Percentiles rank a stretch among this genome's conserved stretches.
Evolutionary conservation across 2,113 vertebrate species (phyloP).

Genomic region (Phaethornis superciliosus): DNA sequence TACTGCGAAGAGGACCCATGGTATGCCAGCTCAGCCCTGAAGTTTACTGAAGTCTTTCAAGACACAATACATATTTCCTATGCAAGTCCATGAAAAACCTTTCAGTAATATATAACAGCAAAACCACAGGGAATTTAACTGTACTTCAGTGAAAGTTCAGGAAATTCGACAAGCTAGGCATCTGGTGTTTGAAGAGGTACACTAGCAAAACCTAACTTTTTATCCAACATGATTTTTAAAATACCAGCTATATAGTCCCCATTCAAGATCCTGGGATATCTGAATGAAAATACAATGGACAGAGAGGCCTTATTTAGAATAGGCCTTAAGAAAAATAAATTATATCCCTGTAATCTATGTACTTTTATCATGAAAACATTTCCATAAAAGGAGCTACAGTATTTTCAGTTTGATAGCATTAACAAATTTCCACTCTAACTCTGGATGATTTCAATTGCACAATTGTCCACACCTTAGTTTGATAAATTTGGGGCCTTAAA

Average conservation of each 20-base stretch:
- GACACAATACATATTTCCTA: neutral
- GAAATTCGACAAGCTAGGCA: neutral
- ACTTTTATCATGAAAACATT: neutral
- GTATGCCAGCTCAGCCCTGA: neutral
- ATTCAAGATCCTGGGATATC: neutral
- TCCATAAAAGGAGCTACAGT: neutral
- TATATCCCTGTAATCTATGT: neutral
- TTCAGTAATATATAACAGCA: neutral
- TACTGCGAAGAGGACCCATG: neutral
- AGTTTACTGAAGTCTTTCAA: neutral
- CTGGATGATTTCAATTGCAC: neutral
- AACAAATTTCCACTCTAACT: neutral
- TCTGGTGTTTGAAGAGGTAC: accelerated
- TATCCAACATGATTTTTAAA: neutral
- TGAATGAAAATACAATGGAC: neutral
- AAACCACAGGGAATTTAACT: neutral
- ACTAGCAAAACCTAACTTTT: neutral
- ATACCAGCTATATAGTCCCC: neutral
- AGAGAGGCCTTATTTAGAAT: neutral
- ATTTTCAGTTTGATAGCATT: neutral
- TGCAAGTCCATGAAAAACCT: neutral
- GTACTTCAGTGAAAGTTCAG: neutral
- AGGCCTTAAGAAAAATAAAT: neutral
- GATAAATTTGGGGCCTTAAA: neutral
- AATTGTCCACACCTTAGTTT: neutral